Conservation (phyloP, 2,113 vertebrate species). For the Nerophis lumbriciformis region DNA sequence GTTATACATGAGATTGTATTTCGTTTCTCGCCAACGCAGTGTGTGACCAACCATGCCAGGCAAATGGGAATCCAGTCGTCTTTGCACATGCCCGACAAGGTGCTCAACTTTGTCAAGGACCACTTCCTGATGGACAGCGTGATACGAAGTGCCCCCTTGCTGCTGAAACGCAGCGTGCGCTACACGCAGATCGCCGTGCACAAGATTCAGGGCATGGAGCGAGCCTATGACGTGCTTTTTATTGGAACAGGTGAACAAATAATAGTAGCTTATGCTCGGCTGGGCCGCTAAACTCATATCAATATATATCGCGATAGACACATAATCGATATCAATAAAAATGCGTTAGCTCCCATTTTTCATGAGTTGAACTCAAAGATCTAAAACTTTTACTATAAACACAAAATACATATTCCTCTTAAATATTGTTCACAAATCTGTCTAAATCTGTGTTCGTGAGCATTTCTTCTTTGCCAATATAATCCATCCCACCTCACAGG, state of each 20-base stretch:
- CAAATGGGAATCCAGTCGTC: conserved; percentile 83
- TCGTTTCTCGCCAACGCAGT: conserved; percentile 65
- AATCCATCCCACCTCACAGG: too few relatives aligned
- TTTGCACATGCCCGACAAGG: conserved; percentile 88
- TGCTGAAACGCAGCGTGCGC: conserved; percentile 78
- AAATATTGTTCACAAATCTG: too few relatives aligned
- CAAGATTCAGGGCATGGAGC: conserved; percentile 70
- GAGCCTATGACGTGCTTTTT: conserved; percentile 82
- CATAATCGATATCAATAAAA: too few relatives aligned
- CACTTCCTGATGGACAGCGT: conserved; percentile 92
- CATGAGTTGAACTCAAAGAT: too few relatives aligned
- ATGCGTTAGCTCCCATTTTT: too few relatives aligned
- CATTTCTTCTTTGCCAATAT: too few relatives aligned
- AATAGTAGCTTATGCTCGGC: background rate
- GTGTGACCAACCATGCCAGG: conserved; percentile 80
- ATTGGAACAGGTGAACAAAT: conserved; percentile 78
- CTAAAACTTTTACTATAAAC: too few relatives aligned
- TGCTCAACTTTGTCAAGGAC: conserved; percentile 94
- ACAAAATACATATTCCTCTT: too few relatives aligned
- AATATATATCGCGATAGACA: too few relatives aligned
- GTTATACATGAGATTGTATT: background rate
- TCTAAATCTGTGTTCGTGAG: too few relatives aligned
- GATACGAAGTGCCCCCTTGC: conserved; percentile 78
- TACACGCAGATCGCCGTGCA: conserved; percentile 86
- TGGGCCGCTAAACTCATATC: too few relatives aligned